These are phyloP conservation scores for Mamestra brassicae DNA, from an alignment of 2,888 invertebrate genomes.

Conservation along the genomic window DNA sequence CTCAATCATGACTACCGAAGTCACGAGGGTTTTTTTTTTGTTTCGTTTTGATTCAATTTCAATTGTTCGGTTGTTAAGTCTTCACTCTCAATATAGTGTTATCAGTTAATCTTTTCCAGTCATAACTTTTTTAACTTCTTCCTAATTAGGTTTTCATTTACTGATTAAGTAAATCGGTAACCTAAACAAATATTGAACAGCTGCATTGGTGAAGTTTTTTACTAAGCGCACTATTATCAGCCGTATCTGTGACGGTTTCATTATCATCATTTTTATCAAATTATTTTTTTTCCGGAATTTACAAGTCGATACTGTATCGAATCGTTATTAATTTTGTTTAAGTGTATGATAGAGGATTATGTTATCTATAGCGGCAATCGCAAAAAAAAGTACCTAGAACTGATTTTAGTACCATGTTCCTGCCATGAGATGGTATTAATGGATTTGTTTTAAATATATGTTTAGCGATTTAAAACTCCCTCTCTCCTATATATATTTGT, in stretches of 20 bases:
- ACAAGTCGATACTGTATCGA: constrained; percentile 37
- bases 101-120: constrained; percentile 5
- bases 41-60: background rate
- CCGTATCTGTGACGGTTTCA: constrained; percentile 27
- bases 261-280: constrained; percentile 36
- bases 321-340: constrained; percentile 46
- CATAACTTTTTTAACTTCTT: background rate
- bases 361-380: constrained; percentile 30
- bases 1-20: background rate
- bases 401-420: background rate
- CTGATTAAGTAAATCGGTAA: background rate
- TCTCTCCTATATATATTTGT: too few relatives aligned
- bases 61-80: background rate
- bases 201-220: constrained; percentile 13
- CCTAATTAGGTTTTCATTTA: too few relatives aligned
- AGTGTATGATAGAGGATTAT: constrained; percentile 38
- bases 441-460: too few relatives aligned
- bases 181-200: background rate
- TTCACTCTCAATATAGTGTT: too few relatives aligned
- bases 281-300: constrained; percentile 37
- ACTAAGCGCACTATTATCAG: constrained; percentile 6
- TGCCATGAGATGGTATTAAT: constrained; percentile 28
- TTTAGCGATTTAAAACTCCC: too few relatives aligned
- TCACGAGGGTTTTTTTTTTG: background rate
- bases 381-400: too few relatives aligned